These are phyloP conservation scores for Chaetodon trifasciatus DNA, from an alignment of 2,797 vertebrate species.

Conservation along the genomic window DNA sequence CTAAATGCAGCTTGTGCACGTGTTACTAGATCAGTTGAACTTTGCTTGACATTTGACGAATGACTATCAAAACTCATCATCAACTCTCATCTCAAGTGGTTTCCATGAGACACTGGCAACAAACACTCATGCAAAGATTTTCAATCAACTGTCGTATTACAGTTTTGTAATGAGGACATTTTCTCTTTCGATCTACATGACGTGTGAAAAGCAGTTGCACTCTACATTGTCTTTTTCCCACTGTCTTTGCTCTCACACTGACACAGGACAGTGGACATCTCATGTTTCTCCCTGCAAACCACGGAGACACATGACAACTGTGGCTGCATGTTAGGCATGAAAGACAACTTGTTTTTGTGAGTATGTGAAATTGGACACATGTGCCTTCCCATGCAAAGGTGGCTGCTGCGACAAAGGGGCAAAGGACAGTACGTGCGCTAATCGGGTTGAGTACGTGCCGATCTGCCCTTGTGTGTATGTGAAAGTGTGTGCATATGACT, in stretches of 20 bases:
- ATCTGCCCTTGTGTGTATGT: conserved; percentile 66
- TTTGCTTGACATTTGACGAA: neutral
- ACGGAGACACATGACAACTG: conserved; percentile 48
- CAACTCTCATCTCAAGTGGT: neutral
- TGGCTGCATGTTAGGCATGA: conserved; percentile 22
- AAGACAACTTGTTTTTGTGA: conserved; percentile 30
- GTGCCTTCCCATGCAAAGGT: conserved; percentile 60
- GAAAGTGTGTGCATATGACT: conserved; percentile 62
- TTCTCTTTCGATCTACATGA: conserved; percentile 61
- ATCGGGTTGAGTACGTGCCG: conserved; percentile 79
- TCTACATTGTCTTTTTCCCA: conserved; percentile 66
- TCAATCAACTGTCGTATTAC: conserved; percentile 36
- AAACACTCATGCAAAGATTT: conserved; percentile 33
- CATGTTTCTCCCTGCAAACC: conserved; percentile 62
- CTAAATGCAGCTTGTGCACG: neutral
- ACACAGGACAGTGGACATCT: conserved; percentile 50
- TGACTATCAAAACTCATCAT: neutral
- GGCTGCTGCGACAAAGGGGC: conserved; percentile 50
- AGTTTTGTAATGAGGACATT: conserved; percentile 58
- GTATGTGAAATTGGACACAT: conserved; percentile 59
- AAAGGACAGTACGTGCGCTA: conserved; percentile 74
- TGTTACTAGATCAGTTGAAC: neutral
- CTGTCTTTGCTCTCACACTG: conserved; percentile 63
- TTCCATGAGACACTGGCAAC: conserved; percentile 33
- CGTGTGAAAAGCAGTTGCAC: conserved; percentile 52